These are phyloP conservation scores for Pelvicachromis taeniatus DNA, from an alignment of 2,113 vertebrate species.

Conservation along the genomic window DNA sequence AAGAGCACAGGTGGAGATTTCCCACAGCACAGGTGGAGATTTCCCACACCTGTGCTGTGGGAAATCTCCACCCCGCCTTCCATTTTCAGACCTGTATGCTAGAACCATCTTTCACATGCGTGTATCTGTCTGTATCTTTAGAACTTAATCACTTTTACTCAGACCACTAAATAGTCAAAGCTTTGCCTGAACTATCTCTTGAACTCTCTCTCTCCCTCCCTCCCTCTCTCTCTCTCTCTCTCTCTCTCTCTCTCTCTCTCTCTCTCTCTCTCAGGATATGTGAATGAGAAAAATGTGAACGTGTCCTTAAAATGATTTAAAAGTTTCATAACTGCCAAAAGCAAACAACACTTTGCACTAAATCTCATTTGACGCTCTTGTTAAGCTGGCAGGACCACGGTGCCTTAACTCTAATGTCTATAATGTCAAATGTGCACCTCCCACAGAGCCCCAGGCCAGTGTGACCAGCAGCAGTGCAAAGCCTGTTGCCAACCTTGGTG, in stretches of 20 bases:
- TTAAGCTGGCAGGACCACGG: not conserved
- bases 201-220: not conserved
- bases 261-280: not conserved
- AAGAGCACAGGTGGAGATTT: not conserved
- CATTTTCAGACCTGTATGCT: not conserved
- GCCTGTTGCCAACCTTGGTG: slow-evolving; percentile 36
- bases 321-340: not conserved
- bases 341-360: not conserved
- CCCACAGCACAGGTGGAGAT: too few relatives aligned
- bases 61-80: not conserved
- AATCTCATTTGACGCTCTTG: not conserved
- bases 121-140: not conserved
- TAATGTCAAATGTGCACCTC: not conserved
- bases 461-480: slow-evolving; percentile 8
- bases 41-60: too few relatives aligned
- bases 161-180: not conserved
- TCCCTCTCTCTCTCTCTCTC: not conserved
- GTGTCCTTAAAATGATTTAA: not conserved
- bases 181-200: not conserved
- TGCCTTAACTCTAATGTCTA: not conserved
- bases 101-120: not conserved
- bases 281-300: not conserved
- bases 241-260: not conserved
- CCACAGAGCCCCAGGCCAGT: not conserved
- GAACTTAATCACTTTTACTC: not conserved